These are phyloP conservation scores for Apis dorsata DNA, from an alignment of 1,140 invertebrate genomes.

Conservation along the genomic window DNA sequence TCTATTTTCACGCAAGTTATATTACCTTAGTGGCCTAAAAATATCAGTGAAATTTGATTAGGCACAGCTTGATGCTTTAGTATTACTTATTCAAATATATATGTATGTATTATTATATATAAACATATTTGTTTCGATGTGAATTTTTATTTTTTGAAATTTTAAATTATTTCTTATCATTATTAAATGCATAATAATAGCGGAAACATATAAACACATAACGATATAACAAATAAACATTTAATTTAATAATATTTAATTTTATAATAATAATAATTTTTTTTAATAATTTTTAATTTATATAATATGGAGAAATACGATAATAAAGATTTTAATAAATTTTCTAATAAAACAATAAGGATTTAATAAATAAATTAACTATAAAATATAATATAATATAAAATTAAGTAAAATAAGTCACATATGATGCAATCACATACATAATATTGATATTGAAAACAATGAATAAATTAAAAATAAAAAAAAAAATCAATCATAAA, in stretches of 20 bases:
- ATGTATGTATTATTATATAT: no score
- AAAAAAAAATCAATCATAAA: not conserved
- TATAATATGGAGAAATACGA: no score
- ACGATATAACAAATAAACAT: no score
- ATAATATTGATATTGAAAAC: not conserved
- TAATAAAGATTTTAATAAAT: no score
- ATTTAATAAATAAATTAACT: no score
- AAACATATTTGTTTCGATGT: not conserved
- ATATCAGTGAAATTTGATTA: slow-evolving; percentile 63
- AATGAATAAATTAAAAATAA: not conserved
- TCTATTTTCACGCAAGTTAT: slow-evolving; percentile 61
- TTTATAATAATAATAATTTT: no score
- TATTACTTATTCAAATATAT: slow-evolving; percentile 32
- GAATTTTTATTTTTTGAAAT: not conserved
- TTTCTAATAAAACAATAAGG: no score
- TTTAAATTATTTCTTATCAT: not conserved
- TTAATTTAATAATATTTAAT: no score
- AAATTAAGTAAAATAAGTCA: not conserved
- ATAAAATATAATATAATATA: no score
- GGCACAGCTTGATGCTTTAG: slow-evolving; percentile 36
- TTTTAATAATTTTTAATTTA: no score
- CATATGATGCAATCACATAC: not conserved
- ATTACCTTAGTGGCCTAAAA: slow-evolving; percentile 61
- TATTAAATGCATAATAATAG: no score
- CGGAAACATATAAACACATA: no score